These are phyloP conservation scores for Ceyx cyanopectus DNA, from an alignment of 2,113 vertebrate genomes.

Conservation along the genomic window DNA sequence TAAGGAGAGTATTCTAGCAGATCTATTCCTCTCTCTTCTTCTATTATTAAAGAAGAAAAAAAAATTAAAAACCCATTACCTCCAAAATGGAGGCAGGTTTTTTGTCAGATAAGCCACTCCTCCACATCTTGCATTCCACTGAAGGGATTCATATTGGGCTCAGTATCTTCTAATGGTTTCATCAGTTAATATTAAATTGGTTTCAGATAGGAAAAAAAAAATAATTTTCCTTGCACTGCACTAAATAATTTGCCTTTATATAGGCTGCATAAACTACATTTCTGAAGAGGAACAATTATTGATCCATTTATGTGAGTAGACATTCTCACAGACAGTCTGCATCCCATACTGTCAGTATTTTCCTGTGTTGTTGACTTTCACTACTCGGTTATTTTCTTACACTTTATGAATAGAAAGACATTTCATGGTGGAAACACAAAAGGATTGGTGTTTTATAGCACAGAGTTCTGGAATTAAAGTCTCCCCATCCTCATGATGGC, in stretches of 20 bases:
- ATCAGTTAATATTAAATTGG: constrained; percentile 54
- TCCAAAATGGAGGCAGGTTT: constrained; percentile 38
- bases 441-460: background rate
- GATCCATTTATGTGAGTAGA: background rate
- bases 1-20: constrained; percentile 41
- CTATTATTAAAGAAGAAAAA: constrained; percentile 10
- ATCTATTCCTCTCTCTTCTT: constrained; percentile 33
- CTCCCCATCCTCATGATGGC: background rate
- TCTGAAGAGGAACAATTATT: constrained; percentile 31
- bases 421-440: background rate
- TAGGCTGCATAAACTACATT: constrained; percentile 13
- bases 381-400: background rate
- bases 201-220: constrained; percentile 47
- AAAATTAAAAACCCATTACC: constrained; percentile 44
- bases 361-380: background rate
- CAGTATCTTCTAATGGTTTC: constrained; percentile 52
- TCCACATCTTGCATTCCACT: background rate
- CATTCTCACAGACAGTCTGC: background rate
- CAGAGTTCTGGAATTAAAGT: background rate
- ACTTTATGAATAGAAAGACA: background rate
- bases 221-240: background rate
- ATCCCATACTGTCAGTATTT: background rate
- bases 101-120: constrained; percentile 55
- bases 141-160: background rate
- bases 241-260: constrained; percentile 38